These are phyloP conservation scores for Diplosoma virens DNA, from an alignment of 23 tunicate species.

Conservation along the genomic window DNA sequence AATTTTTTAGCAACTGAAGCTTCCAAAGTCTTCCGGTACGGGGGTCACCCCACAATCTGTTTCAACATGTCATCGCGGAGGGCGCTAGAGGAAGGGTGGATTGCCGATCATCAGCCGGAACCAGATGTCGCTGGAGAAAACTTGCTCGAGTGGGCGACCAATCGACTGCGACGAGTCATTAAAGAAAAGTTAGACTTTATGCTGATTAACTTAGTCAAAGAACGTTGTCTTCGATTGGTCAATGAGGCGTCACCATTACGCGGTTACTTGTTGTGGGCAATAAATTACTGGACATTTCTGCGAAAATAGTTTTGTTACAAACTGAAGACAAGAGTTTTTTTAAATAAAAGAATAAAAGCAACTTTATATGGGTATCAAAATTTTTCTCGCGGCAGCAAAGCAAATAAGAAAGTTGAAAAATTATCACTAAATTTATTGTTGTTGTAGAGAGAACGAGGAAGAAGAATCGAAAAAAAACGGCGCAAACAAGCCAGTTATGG, in stretches of 20 bases:
- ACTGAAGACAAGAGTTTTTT: too few species aligned
- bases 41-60: slow-evolving; percentile 62
- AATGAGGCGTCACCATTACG: too few species aligned
- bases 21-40: slow-evolving; percentile 27
- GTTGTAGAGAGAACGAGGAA: slow-evolving; percentile 72
- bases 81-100: slow-evolving; percentile 93
- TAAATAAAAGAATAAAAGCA: too few species aligned
- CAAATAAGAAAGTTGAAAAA: too few species aligned
- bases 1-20: background rate
- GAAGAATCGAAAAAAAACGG: slow-evolving; percentile 58
- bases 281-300: too few species aligned
- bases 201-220: too few species aligned
- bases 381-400: too few species aligned
- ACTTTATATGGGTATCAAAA: too few species aligned
- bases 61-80: slow-evolving; percentile 77
- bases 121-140: slow-evolving; percentile 53
- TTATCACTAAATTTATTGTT: background rate
- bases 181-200: slow-evolving; percentile 53
- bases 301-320: too few species aligned
- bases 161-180: slow-evolving; percentile 51
- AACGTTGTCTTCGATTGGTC: too few species aligned
- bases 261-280: too few species aligned
- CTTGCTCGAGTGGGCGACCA: slow-evolving; percentile 75
- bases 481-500: slow-evolving; percentile 43
- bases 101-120: slow-evolving; percentile 58